Base-by-base conservation (phyloP, 37 sponge, comb jelly and placozoan genomes). In the Axinella damicornis region DNA sequence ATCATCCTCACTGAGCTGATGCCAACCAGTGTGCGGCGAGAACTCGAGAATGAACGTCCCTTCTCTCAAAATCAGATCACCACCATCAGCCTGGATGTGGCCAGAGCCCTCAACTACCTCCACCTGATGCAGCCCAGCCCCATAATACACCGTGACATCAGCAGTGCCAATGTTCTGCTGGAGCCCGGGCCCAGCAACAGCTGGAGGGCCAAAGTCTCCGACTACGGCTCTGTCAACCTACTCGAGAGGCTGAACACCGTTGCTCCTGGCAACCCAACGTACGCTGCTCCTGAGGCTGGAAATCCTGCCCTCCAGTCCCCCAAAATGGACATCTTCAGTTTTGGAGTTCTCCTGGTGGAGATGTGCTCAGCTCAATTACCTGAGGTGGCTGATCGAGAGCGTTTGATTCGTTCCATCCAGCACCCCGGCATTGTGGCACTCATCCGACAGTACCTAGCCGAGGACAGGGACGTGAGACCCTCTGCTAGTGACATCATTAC, bases 141-240 rank as follows among this genome's bases (percentile, higher is more conserved):
- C 21, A 86, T 93, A 37, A 86, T 93, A 55, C 94, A 93, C 61
- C 79, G 94, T 30, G 87, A 93, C 70, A 77, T 93, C 79, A 93
- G 87, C 69, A 93, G 89, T 58, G 73, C 83, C 71, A 93, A 89
- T 68, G 87, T 93, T 4, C 74, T 93, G 6, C 74, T 93, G 28
- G 34, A 86, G 36, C 65, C 90, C 13, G 30, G 27, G 18, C 77
- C 77, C 4, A 52, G 34, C 28, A 65, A 56, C 14, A 18, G 40
- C 16, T 89, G 94, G 94, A 57, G 25, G 41, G 94, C 94, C 28
- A 93, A 93, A 58, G 69, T 93, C 20, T 79, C 89, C 33, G 90
- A 89, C 63, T 93, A 80, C 65, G 90, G 90, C 28, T 86, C 94
- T 4, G 87, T 77, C 62, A 89, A 93, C 75, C 67, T 89, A 2